phyloP scores from a whole-genome alignment of 2,797 vertebrate species.

The Oreortyx pictus region DNA sequence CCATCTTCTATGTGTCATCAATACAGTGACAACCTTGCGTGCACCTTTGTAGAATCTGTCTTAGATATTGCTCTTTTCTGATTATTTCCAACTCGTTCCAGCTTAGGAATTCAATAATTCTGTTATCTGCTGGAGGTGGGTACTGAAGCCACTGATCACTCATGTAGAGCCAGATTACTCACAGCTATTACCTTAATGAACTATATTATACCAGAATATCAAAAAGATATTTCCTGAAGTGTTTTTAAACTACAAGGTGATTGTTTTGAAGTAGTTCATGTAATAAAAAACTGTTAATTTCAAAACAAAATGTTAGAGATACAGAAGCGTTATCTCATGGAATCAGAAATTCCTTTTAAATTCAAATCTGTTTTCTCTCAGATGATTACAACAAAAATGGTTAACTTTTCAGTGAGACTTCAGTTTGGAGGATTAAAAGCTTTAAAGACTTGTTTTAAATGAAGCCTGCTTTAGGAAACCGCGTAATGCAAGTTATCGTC shows the following conservation, averaged over 20 bases:
- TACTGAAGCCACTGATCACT: neutral
- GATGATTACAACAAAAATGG: neutral
- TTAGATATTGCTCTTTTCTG: neutral
- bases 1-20: too few relatives aligned
- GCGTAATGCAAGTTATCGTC: fast-evolving
- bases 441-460: neutral
- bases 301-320: neutral
- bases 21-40: neutral
- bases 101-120: neutral
- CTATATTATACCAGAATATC: neutral
- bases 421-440: neutral
- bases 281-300: neutral
- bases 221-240: neutral
- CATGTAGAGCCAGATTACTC: neutral
- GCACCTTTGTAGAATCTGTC: neutral
- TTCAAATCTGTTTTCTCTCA: neutral
- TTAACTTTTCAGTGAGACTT: neutral
- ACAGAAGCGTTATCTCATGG: neutral
- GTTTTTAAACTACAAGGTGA: neutral
- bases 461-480: neutral
- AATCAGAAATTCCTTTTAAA: neutral
- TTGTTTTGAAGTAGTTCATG: neutral
- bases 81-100: neutral
- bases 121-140: neutral
- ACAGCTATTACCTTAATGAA: neutral